These are phyloP conservation scores for Pristionchus entomophagus DNA, from an alignment of 2,888 invertebrate genomes.

Conservation along the genomic window DNA sequence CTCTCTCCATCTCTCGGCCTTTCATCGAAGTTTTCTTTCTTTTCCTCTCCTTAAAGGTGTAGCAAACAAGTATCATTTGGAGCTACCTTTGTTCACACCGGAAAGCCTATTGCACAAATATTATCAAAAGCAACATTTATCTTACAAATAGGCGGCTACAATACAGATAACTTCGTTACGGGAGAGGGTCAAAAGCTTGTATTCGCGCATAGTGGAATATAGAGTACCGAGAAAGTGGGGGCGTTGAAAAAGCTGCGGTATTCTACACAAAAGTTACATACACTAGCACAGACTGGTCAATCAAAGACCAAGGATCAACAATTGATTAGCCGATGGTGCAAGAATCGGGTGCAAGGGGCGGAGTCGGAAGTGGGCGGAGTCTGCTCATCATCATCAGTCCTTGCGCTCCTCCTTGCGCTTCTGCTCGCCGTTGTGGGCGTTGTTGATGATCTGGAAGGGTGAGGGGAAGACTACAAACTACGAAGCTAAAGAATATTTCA, in stretches of 20 bases:
- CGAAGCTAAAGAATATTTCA: too few species aligned
- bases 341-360: too few species aligned
- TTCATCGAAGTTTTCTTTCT: too few species aligned
- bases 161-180: background rate
- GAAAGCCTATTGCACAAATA: too few species aligned
- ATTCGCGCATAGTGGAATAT: slow-evolving; percentile 30
- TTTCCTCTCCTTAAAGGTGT: too few species aligned
- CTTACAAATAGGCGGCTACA: slow-evolving; percentile 29
- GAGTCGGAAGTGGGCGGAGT: background rate
- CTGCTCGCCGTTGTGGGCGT: slow-evolving; percentile 64
- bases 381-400: background rate
- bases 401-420: too few species aligned
- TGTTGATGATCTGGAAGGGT: slow-evolving; percentile 60
- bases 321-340: background rate
- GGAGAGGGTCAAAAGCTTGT: background rate
- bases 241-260: too few species aligned
- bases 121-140: background rate
- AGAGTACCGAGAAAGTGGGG: background rate
- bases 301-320: too few species aligned
- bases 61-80: too few species aligned
- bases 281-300: background rate
- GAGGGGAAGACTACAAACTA: too few species aligned
- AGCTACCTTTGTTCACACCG: too few species aligned
- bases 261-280: background rate
- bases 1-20: too few species aligned